These are phyloP conservation scores for Sphinx pinastri DNA, from an alignment of 2,888 invertebrate species.

Conservation along the genomic window DNA sequence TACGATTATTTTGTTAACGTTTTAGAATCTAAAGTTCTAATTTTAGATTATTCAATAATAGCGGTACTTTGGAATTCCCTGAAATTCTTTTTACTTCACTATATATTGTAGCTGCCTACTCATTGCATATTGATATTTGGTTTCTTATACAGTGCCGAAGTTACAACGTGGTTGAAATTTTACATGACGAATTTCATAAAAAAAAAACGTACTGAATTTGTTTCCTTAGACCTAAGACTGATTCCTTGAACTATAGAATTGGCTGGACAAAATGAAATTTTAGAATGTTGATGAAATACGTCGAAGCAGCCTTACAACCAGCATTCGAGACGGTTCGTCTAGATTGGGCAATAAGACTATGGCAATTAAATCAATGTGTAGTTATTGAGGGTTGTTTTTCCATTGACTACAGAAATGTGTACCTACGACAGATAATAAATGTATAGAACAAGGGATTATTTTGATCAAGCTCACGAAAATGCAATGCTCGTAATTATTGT, in stretches of 20 bases:
- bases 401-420: slow-evolving; percentile 54
- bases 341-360: slow-evolving; percentile 38
- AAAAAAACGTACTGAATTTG: slow-evolving; percentile 54
- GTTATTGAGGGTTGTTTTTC: slow-evolving; percentile 31
- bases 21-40: neutral
- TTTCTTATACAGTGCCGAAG: slow-evolving; percentile 1
- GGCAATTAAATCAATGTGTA: slow-evolving; percentile 17
- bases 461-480: slow-evolving; percentile 79
- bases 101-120: neutral
- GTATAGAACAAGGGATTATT: slow-evolving; percentile 74
- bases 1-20: slow-evolving; percentile 10
- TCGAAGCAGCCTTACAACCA: slow-evolving; percentile 46
- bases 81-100: slow-evolving; percentile 43
- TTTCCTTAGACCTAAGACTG: slow-evolving; percentile 79
- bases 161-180: slow-evolving; percentile 41
- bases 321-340: slow-evolving; percentile 53
- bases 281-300: slow-evolving; percentile 42
- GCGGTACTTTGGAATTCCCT: slow-evolving; percentile 59
- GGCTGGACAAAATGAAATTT: slow-evolving; percentile 50
- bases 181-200: slow-evolving; percentile 51
- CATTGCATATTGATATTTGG: slow-evolving; percentile 1
- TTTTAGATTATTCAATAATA: slow-evolving; percentile 2
- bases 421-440: slow-evolving; percentile 51
- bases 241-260: slow-evolving; percentile 66
- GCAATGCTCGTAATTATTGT: slow-evolving; percentile 80